Evolutionary conservation across 2,797 vertebrate genomes (phyloP), one percentile per base, ranked within the genome.

Genomic region (Spinibarbus caldwelli): DNA sequence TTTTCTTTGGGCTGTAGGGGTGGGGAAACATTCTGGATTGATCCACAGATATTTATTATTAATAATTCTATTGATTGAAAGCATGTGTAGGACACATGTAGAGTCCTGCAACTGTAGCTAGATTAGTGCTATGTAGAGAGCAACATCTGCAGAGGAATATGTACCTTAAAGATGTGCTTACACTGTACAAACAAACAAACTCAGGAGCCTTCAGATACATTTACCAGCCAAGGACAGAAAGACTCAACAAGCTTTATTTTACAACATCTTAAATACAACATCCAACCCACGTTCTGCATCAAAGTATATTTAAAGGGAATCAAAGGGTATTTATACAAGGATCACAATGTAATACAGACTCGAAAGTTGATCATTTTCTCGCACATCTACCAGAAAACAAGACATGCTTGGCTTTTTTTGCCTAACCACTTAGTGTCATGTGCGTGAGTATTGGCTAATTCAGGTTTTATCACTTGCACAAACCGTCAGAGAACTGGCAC

Each of bases 391-490:
- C 31, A 8, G 38, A 59, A 38, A 67, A n/a, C 78, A 38, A 66
- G 38, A 66, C 17, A 36, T 43, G 2, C 12, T 52, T 5, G 36
- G 31, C 23, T 3, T 7, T 67, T 67, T 77, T 14, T 84, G n/a
- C n/a, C n/a, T n/a, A n/a, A n/a, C n/a, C n/a, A n/a, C n/a, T n/a
- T n/a, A n/a, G n/a, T n/a, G 62, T 92, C 90, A 91, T 90, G 91
- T 88, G 83, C 15, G 85, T 92, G 92, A 82, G 88, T 91, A 92
- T 85, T 82, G 89, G 85, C 81, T 90, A 88, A 86, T 92, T 90
- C 85, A 89, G 88, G 88, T 88, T 88, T 89, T 85, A 89, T 87
- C 89, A 93, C 92, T 90, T 91, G 90, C 91, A 89, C 41, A 31
- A 71, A 78, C 54, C 86, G 85, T 89, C 14, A 70, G 62, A 47